phyloP scores from a whole-genome alignment of 2,888 invertebrate species.

The Agriotes lineatus region DNA sequence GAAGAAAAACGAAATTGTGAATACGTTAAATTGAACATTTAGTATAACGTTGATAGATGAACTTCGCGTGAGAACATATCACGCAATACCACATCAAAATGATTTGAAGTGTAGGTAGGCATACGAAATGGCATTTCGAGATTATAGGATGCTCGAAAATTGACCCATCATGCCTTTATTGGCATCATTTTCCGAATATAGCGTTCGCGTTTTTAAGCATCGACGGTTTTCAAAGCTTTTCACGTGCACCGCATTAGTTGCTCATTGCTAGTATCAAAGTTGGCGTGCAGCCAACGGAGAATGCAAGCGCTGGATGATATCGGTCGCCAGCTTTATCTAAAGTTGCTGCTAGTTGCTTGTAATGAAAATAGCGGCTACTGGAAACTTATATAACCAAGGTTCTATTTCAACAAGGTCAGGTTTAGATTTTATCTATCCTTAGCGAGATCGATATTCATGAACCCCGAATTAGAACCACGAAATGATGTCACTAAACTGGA shows the following conservation, averaged over 20 bases:
- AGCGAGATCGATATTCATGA: background rate
- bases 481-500: too few species aligned
- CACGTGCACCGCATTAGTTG: conserved; percentile 1
- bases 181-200: background rate
- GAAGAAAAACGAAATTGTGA: too few species aligned
- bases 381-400: background rate
- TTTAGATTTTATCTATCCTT: background rate
- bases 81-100: too few species aligned
- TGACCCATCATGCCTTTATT: too few species aligned
- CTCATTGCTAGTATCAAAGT: background rate
- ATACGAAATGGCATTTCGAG: too few species aligned
- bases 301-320: background rate
- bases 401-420: background rate
- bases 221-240: background rate
- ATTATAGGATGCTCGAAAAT: too few species aligned
- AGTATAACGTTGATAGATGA: too few species aligned
- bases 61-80: too few species aligned
- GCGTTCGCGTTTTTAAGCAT: background rate
- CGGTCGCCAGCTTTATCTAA: background rate
- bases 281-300: background rate
- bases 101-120: too few species aligned
- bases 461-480: too few species aligned
- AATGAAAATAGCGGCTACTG: background rate
- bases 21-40: too few species aligned
- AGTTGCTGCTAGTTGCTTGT: background rate